Conservation (phyloP, 2,797 vertebrate genomes). For the Pogoniulus pusillus region DNA sequence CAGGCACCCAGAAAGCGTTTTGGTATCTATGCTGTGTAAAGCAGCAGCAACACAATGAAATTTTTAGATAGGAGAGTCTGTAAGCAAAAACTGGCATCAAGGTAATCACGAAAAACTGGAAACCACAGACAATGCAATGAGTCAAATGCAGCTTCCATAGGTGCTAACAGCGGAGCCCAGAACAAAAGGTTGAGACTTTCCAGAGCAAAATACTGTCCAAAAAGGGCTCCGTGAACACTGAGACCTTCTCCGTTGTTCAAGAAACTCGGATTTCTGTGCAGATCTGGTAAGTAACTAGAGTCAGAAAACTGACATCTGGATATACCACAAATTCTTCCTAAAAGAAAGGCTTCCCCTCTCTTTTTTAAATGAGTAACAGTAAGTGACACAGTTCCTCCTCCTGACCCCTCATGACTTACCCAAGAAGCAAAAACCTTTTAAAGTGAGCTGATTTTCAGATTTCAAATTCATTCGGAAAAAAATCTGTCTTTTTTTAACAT, state of each 20-base stretch:
- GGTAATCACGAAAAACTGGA: background rate
- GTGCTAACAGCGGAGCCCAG: background rate
- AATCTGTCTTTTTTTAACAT: background rate
- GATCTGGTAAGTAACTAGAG: background rate
- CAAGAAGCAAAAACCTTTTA: background rate
- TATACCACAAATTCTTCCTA: background rate
- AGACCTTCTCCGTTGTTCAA: background rate
- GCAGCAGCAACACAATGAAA: background rate
- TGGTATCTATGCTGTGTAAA: background rate
- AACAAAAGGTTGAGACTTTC: background rate
- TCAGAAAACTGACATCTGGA: background rate
- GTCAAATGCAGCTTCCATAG: background rate
- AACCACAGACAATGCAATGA: background rate
- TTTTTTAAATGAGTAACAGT: background rate
- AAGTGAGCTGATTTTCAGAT: background rate
- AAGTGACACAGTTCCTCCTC: background rate
- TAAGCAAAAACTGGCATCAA: background rate
- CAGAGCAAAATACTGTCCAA: background rate
- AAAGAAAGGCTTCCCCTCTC: background rate
- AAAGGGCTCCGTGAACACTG: background rate
- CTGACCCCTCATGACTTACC: background rate
- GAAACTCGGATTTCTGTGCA: background rate
- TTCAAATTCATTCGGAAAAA: background rate
- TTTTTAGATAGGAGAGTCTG: background rate
- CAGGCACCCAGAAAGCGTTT: background rate